Base-by-base conservation (phyloP, 2,888 invertebrate species). In the Embidobia sp. region DNA sequence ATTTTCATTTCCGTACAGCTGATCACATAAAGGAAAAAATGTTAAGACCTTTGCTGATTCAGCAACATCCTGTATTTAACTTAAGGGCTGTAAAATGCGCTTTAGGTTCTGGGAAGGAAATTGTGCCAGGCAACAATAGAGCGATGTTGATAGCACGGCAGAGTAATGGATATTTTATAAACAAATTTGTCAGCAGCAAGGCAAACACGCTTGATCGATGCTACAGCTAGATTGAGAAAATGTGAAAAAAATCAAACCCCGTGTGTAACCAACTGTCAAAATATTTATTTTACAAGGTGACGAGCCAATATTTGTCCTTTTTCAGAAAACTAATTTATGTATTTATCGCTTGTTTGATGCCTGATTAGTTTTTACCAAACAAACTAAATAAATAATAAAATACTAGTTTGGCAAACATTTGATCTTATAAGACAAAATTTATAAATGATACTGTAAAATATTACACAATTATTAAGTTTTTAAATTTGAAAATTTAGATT, bases 31-130 rank as follows among this genome's bases (percentile, higher is more conserved):
- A 69, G 49, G 44, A 69, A 59, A 69, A 69, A 69, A 59, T 44
- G 51, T 49, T 31, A 44, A 67, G 55, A 29, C 19, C 29, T 55
- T 48, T 59, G 59, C 69, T 51, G 59, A 69, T 59, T 69, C 69
- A 69, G 69, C 59, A 69, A 69, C 35, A 69, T 69, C 69, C 69
- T 69, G 69, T 59, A 69, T 59, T 69, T 59, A 51, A 48, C 49
- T 42, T 69, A 69, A 69, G 51, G 69, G 69, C 59, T 59, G 59
- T 69, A 59, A 69, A 69, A 51, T 51, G 49, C 18, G 51, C 13
- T 59, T 59, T 35, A 27, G 13, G 16, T 69, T 59, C 69, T 44
- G 33, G 44, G 59, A 69, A 69, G 57, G 31, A 69, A 59, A 59
- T 42, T 59, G 49, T 42, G 29, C 16, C 33, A 13, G 26, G 2